Base-by-base conservation (phyloP, 2,888 invertebrate species). In the Kuschelorhynchus macadamiae region DNA sequence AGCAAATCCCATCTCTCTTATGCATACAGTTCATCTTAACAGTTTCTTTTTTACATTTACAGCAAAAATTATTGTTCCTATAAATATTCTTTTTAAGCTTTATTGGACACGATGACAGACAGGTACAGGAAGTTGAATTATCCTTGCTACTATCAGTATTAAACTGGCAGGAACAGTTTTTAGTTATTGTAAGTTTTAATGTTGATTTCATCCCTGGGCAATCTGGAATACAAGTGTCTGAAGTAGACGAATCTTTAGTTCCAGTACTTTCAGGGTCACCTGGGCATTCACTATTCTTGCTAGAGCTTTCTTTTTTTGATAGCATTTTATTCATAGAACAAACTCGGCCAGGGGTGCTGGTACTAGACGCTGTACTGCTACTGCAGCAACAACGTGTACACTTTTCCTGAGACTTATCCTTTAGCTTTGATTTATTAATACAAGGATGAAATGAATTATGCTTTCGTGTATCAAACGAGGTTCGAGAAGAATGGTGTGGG, bases 1-100 rank as follows among this genome's bases (percentile, higher is more conserved):
- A 68, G 21, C 71, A 67, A n/a, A 60, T 44, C 33, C 11, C 16
- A 7, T 30, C 47, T 41, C 20, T 17, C 8, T 25, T 60, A 12
- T 30, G 33, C 5, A 30, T 33, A 11, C 30, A 17, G 18, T 46
- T 46, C 8, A 14, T 25, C 7, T 25, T 3, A 25, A 25, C 7
- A 25, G 3, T 7, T 25, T 5, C 16, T 30, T 17, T 17, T 3
- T 16, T 53, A 33, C 53, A 62, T 11, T 17, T 49, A 21, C 55
- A 63, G 1, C 8, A 14, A 20, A 18, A 8, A 20, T 1, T 12
- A 11, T 30, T 41, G 17, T 64, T 49, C 17, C 49, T 64, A 17
- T 42, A 11, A 3, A 1, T 11, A 16, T 25, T 30, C 42, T 9
- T 41, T 41, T 44, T 46, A 16, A 14, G 46, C 11, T 11, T 12